phyloP scores from a whole-genome alignment of 2,797 vertebrate genomes.

The Enteromius trimaculatus region DNA sequence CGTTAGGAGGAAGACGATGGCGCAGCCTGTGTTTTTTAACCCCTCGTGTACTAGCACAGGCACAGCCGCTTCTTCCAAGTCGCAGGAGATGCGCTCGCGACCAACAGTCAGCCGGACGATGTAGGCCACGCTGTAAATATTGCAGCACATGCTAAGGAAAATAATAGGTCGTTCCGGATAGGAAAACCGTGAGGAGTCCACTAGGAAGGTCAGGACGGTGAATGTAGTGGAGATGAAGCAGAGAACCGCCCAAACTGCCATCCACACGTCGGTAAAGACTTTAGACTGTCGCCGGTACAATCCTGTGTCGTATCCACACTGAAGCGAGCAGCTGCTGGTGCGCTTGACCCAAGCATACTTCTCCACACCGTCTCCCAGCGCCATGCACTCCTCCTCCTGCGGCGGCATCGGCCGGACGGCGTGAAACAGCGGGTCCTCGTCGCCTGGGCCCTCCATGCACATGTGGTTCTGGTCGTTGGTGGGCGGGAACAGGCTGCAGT shows the following conservation, averaged over 20 bases:
- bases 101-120: conserved; percentile 94
- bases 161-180: conserved; percentile 98
- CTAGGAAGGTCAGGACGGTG: conserved; percentile 95
- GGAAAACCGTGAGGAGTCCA: conserved; percentile 96
- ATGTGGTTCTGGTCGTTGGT: conserved; percentile 99
- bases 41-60: conserved; percentile 97
- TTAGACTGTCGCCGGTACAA: conserved; percentile 91
- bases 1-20: conserved; percentile 98
- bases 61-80: conserved; percentile 92
- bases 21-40: conserved; percentile 98
- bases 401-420: conserved; percentile 82
- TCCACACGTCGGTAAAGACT: conserved; percentile 97
- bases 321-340: conserved; percentile 88
- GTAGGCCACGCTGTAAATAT: conserved; percentile 98
- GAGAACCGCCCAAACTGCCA: conserved; percentile 95
- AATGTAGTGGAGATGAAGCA: conserved; percentile 97
- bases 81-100: conserved; percentile 96
- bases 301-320: conserved; percentile 94
- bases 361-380: conserved; percentile 82
- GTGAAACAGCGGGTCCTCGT: conserved; percentile 88
- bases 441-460: conserved; percentile 98
- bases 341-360: conserved; percentile 97
- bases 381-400: conserved; percentile 92
- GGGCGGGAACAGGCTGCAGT: conserved; percentile 97
- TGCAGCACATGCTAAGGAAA: conserved; percentile 99